Evolutionary conservation across 2,113 vertebrate species (phyloP), one percentile per base, ranked within the genome.

Genomic region (Setophaga kirtlandii): DNA sequence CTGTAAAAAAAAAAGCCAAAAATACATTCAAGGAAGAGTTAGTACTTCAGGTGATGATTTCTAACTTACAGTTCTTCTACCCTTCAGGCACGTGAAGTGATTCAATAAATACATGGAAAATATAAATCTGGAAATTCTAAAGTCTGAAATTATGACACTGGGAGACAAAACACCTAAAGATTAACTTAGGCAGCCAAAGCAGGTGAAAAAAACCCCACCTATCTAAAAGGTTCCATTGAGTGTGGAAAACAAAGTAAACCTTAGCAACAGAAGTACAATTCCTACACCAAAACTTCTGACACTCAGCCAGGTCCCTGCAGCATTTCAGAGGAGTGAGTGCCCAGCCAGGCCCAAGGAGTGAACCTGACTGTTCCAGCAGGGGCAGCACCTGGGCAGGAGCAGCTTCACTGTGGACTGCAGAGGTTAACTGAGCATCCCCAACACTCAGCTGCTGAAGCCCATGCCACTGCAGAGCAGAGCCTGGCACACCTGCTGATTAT

Each of bases 221-320:
- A 39, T 22, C 10, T 60, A n/a, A 41, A 65, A 62, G 8, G 3
- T 2, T 2, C 4, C 6, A 9, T 5, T 2, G 4, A 74, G 12
- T 5, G 5, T 39, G 52, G 33, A 71, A 75, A 84, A 64, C 15
- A 46, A 56, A 53, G 28, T 18, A 10, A 73, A 22, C 19, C 56
- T 49, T 1, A 70, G 47, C 33, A 82, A 71, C 10, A 46, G 1
- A 68, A 50, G 24, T 30, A 60, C 14, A 22, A 75, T 33, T 75
- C 82, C 56, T 39, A 41, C 25, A 56, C 5, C 31, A 44, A 33
- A 91, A 64, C 24, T 82, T 16, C 46, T 24, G 13, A 56, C 41
- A 17, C 30, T 41, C 16, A 58, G 74, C 22, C 2, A 86, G 49
- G 22, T 17, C 37, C 33, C 30, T 4, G 22, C 33, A 77, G n/a